These are phyloP conservation scores for Cantharis rufa DNA, from an alignment of 2,888 invertebrate species.

Conservation along the genomic window DNA sequence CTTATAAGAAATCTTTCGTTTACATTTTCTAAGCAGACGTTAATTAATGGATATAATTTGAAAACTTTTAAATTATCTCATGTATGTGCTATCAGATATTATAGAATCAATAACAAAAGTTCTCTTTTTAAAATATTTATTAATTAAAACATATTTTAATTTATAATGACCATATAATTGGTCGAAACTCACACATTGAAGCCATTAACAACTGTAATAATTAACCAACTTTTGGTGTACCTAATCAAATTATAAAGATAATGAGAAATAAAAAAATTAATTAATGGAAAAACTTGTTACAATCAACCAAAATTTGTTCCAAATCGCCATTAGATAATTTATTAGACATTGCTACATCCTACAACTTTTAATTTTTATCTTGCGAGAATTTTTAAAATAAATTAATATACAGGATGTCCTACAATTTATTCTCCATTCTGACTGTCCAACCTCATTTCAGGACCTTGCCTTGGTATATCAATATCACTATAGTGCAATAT, in stretches of 20 bases:
- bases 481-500: neutral
- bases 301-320: neutral
- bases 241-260: neutral
- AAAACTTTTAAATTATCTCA: neutral
- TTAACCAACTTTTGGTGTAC: neutral
- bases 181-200: neutral
- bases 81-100: neutral
- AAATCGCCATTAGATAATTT: neutral
- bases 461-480: neutral
- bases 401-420: neutral
- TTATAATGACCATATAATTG: neutral
- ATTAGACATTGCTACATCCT: neutral
- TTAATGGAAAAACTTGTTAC: neutral
- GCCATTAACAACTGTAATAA: neutral
- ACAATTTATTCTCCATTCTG: neutral
- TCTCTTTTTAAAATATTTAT: neutral
- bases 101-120: neutral
- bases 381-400: neutral
- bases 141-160: neutral
- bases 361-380: neutral
- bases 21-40: neutral
- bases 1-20: neutral
- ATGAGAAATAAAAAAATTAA: neutral
- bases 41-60: neutral
- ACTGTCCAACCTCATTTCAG: neutral